Base-by-base conservation (phyloP, 2,797 vertebrate species). In the Knipowitschia caucasica region DNA sequence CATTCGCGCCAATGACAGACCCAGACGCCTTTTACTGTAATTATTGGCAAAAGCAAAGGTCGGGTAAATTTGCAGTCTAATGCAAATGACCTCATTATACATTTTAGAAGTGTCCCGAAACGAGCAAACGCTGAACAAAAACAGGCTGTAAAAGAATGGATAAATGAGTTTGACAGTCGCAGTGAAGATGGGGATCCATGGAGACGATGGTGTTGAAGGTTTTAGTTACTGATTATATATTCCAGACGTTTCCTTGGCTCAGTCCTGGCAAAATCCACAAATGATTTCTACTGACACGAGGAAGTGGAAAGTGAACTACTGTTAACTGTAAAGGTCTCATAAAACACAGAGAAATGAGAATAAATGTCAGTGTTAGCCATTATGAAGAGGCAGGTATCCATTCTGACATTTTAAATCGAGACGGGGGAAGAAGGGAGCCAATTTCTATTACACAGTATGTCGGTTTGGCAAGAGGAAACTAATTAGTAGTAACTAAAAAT, bases 41-140 rank as follows among this genome's bases (percentile, higher is more conserved):
- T 95, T 93, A 94, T 89, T 89, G 89, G 85, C 90, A 91, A 90
- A 89, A 89, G 87, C 89, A 94, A 92, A 94, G 91, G 89, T 92
- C 88, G 92, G 24, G 61, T 83, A 89, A 47, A 91, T 91, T 88
- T 87, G 78, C 79, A 87, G 86, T 79, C 77, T 89, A 88, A 93
- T 91, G 89, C 86, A 92, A 92, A 93, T 89, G 82, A 86, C 84
- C 89, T 92, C 90, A 92, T 92, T 91, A 88, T 83, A 90, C 87
- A 85, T 88, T 85, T 88, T 84, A 83, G 80, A 80, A 81, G 81
- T 80, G 75, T 80, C 89, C 86, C 76, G 80, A 90, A 91, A 74
- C 83, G 88, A 85, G 82, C 90, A 86, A 86, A 89, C 90, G 93
- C 82, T 85, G 88, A 85, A 72, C 42, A 88, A 71, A 77, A 75